These are phyloP conservation scores for Conopomorpha cramerella DNA, from an alignment of 1,140 invertebrate genomes.

Conservation along the genomic window DNA sequence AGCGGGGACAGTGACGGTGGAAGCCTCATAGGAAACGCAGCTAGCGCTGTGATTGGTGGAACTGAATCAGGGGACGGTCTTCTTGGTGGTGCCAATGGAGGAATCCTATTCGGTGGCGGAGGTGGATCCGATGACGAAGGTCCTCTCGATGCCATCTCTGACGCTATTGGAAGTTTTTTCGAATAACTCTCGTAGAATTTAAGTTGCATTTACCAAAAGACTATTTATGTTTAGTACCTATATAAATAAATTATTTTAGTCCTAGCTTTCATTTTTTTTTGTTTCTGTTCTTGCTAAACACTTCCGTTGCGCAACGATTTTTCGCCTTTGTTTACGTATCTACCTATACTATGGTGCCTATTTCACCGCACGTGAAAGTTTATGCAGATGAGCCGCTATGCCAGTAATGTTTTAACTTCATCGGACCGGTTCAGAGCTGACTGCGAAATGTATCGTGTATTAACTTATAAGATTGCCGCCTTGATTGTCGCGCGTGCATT, in stretches of 20 bases:
- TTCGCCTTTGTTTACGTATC: too few relatives aligned
- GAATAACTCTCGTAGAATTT: too few relatives aligned
- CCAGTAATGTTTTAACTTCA: slow-evolving; percentile 19
- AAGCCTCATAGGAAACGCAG: slow-evolving; percentile 11
- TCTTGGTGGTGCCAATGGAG: not conserved
- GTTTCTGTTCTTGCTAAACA: too few relatives aligned
- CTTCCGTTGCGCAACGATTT: too few relatives aligned
- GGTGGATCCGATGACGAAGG: slow-evolving; percentile 13
- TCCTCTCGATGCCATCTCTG: slow-evolving; percentile 31
- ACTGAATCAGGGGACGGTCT: not conserved
- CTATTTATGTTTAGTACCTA: too few relatives aligned
- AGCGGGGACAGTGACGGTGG: slow-evolving; percentile 19
- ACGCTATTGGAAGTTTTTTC: slow-evolving; percentile 35
- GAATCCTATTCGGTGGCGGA: too few relatives aligned
- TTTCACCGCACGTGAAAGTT: slow-evolving; percentile 14
- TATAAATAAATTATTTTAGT: too few relatives aligned
- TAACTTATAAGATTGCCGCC: slow-evolving; percentile 23
- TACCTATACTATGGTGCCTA: too few relatives aligned
- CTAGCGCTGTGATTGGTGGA: slow-evolving; percentile 12
- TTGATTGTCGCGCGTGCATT: slow-evolving; percentile 16
- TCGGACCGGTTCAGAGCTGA: slow-evolving; percentile 36
- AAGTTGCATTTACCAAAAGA: too few relatives aligned
- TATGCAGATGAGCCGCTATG: slow-evolving; percentile 11
- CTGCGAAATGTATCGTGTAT: slow-evolving; percentile 25
- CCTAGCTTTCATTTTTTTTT: too few relatives aligned